Evolutionary conservation across 2,113 vertebrate species (phyloP), one percentile per base, ranked within the genome.

Genomic region (Globicephala melas): DNA sequence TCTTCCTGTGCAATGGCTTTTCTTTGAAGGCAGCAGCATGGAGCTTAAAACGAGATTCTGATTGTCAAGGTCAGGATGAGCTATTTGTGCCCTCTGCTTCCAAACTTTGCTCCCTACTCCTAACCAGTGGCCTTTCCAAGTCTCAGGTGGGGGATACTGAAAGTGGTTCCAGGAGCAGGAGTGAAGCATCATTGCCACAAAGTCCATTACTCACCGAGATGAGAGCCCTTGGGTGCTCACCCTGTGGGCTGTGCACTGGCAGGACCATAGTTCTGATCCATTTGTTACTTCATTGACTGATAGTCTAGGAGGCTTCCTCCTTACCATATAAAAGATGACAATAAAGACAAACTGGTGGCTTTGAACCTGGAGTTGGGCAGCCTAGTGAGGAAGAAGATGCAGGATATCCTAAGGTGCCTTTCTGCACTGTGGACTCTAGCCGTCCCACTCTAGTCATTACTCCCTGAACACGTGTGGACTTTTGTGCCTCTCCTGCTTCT

Each of bases 361-460:
- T 94, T 33, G 55, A 67, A 47, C 31, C 28, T 14, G 28, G 28
- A 74, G 58, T 62, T 41, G 89, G 38, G 36, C 7, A 77, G 60
- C 26, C 28, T 4, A 1, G 17, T 2, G 13, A 79, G 74, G 55
- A 67, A 38, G 53, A 26, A 1, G 28, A 33, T 70, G 21, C 33
- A n/a, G 28, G 60, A 70, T 6, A 82, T 8, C 18, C 10, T 41
- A n/a, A 28, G 62, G 8, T 33, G 20, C 5, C 8, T 44, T 55
- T 36, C 2, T 1, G 33, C 13, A 6, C 26, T 12, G 33, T 1
- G 5, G 21, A 6, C 17, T 71, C 84, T 25, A 17, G 18, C 21
- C 0, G 0, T 13, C 33, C 28, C 41, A n/a, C 23, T 65, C 76
- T 17, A 8, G 5, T 77, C 67, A 18, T 0, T 0, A 26, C 60